These are phyloP conservation scores for Synanthedon andrenaeformis DNA, from an alignment of 2,888 invertebrate species.

Conservation along the genomic window DNA sequence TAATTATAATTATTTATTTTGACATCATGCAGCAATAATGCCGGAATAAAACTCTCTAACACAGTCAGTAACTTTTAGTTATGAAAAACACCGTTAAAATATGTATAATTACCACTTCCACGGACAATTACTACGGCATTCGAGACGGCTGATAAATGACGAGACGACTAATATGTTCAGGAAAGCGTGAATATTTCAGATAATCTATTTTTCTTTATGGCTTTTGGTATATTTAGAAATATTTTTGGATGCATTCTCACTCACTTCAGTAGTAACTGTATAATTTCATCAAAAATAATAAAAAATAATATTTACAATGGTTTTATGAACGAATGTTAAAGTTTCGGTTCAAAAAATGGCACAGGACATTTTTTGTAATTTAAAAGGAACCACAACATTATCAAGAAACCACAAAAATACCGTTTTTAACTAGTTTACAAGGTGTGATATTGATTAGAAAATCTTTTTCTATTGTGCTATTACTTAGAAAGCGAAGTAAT, in stretches of 20 bases:
- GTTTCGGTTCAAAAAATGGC: background rate
- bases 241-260: too few species aligned
- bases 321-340: background rate
- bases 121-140: background rate
- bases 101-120: conserved; percentile 1
- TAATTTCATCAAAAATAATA: too few species aligned
- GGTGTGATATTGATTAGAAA: too few species aligned
- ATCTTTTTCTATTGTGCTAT: too few species aligned
- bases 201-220: background rate
- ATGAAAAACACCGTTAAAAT: background rate
- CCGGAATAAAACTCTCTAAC: too few species aligned
- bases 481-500: too few species aligned
- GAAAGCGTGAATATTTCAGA: conserved; percentile 46
- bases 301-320: too few species aligned
- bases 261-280: too few species aligned
- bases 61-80: too few species aligned
- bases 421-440: too few species aligned
- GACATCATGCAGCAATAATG: background rate
- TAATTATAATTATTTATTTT: background rate
- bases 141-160: background rate
- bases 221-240: background rate
- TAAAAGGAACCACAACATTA: background rate
- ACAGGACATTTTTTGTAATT: background rate
- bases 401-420: too few species aligned
- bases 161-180: conserved; percentile 12